Evolutionary conservation across 2,888 invertebrate species (phyloP).

Genomic region (Pandemis heparana): DNA sequence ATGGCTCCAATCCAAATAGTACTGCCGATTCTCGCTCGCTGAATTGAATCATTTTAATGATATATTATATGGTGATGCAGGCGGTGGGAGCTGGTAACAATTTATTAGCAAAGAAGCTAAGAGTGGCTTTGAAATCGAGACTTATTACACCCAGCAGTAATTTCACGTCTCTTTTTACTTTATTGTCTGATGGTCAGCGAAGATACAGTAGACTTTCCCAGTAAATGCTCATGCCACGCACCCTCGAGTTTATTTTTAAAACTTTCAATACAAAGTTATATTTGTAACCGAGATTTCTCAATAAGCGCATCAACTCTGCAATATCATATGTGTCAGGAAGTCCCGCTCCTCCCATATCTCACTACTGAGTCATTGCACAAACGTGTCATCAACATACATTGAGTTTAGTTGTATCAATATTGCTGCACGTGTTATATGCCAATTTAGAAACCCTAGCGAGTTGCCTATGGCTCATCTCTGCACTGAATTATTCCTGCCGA

Average conservation of each 20-base stretch:
- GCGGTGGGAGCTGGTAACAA: background rate
- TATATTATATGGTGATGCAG: background rate
- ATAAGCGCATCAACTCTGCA: background rate
- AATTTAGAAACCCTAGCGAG: background rate
- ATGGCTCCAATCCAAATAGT: slow-evolving; percentile 22
- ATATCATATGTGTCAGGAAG: background rate
- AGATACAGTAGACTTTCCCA: too few species aligned
- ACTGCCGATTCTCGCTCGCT: slow-evolving; percentile 6
- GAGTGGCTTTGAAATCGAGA: background rate
- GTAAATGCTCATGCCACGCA: too few species aligned
- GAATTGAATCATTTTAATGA: slow-evolving; percentile 11
- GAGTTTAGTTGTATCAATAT: background rate
- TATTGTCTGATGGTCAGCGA: too few species aligned
- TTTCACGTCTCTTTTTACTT: too few species aligned
- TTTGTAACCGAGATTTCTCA: background rate
- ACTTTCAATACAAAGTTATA: too few species aligned
- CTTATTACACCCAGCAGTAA: background rate
- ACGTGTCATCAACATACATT: background rate
- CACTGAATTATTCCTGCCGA: too few species aligned
- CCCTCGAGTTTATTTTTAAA: too few species aligned
- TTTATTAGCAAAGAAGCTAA: background rate
- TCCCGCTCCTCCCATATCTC: background rate
- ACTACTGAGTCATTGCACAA: background rate
- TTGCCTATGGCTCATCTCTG: background rate
- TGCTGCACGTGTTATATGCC: too few species aligned